Evolutionary conservation across 2,888 invertebrate genomes (phyloP).

Genomic region (Ptilodon capucinus): DNA sequence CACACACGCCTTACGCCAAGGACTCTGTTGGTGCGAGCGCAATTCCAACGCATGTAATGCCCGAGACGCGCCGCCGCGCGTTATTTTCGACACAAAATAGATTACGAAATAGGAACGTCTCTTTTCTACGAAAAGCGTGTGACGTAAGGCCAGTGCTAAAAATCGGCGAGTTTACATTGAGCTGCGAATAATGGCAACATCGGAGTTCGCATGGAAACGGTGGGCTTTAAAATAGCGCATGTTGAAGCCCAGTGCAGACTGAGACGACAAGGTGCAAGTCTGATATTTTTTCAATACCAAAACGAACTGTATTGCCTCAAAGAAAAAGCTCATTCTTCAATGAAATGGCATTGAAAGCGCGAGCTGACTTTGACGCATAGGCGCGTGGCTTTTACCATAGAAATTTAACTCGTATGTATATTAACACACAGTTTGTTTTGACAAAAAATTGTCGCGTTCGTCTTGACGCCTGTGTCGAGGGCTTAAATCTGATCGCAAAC

Average conservation of each 20-base stretch:
- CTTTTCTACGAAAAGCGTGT: slow-evolving; percentile 12
- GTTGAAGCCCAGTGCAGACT: no score
- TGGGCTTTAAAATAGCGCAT: not conserved
- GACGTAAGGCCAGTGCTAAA: slow-evolving; percentile 2
- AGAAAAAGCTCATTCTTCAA: no score
- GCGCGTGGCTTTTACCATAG: no score
- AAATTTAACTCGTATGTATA: no score
- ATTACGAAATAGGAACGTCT: slow-evolving; percentile 29
- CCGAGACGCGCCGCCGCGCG: slow-evolving; percentile 24
- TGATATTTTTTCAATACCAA: no score
- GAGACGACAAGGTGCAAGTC: no score
- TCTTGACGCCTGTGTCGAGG: no score
- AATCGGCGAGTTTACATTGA: not conserved
- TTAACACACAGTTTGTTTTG: no score
- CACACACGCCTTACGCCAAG: slow-evolving; percentile 67
- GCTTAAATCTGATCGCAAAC: slow-evolving; percentile 9
- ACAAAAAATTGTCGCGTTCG: no score
- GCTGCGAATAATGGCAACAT: not conserved
- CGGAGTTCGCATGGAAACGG: not conserved
- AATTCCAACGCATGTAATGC: slow-evolving; percentile 31
- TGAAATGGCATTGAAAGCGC: no score
- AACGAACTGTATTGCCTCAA: no score
- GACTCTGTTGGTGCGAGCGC: slow-evolving; percentile 48
- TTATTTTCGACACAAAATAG: slow-evolving; percentile 46
- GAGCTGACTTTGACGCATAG: no score